A percentile compares a stretch with the other conserved stretches of the same genome.
Conservation (phyloP, 2,888 invertebrate species). For the Exocentrus adspersus region DNA sequence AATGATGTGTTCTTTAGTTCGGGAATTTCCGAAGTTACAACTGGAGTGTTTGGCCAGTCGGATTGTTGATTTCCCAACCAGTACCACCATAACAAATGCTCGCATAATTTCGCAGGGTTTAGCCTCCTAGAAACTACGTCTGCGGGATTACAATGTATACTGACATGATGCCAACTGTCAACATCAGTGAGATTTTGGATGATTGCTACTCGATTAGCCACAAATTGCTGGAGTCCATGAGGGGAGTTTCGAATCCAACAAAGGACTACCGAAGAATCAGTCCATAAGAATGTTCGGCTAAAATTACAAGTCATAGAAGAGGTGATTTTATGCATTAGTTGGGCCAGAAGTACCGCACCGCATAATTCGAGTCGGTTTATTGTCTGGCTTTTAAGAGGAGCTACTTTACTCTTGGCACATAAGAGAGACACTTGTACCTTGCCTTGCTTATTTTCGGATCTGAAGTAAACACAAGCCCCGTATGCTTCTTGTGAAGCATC, state of each 20-base stretch:
- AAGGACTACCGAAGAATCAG: constrained; percentile 22
- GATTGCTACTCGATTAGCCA: constrained; percentile 8
- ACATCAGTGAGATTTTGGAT: constrained; percentile 9
- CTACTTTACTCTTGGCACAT: too few species aligned
- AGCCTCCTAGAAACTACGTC: constrained; percentile 5
- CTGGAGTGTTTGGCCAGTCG: background rate
- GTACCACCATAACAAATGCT: constrained; percentile 20
- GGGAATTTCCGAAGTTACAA: background rate
- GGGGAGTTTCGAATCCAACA: constrained; percentile 17
- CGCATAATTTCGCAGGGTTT: background rate
- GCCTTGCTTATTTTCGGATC: too few species aligned
- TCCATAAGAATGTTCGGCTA: constrained; percentile 4
- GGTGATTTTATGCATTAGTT: background rate
- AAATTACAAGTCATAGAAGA: background rate
- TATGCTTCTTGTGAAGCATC: too few species aligned
- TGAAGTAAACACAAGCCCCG: too few species aligned
- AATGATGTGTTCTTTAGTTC: background rate
- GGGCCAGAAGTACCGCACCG: background rate
- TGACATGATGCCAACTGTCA: constrained; percentile 16
- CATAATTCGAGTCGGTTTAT: background rate
- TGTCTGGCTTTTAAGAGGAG: too few species aligned
- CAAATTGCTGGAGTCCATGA: constrained; percentile 10
- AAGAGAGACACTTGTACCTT: too few species aligned
- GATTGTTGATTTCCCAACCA: background rate
- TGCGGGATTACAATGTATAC: constrained; percentile 6